A percentile compares a stretch with the other conserved stretches of the same genome.
Evolutionary conservation across 1,140 invertebrate genomes (phyloP).

Genomic region (Argopecten irradians): DNA sequence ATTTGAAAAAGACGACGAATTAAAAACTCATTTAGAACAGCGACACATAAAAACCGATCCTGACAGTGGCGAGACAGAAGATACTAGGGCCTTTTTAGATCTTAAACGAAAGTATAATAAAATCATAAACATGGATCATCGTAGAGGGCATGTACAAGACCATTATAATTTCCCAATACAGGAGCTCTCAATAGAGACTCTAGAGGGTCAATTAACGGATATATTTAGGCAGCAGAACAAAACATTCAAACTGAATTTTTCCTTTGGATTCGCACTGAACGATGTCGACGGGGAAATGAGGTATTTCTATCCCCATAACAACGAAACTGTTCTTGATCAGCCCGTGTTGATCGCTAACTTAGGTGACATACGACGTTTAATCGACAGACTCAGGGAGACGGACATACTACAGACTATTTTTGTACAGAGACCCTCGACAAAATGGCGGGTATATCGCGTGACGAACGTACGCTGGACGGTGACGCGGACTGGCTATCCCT

Average conservation of each 20-base stretch:
- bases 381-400: background rate
- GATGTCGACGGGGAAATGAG: background rate
- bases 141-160: background rate
- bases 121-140: conserved; percentile 17
- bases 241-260: conserved; percentile 26
- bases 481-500: background rate
- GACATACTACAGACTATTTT: conserved; percentile 7
- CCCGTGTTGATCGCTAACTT: background rate
- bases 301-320: background rate
- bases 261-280: background rate
- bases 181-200: background rate
- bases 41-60: background rate
- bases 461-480: background rate
- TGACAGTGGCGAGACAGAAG: background rate
- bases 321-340: conserved; percentile 19
- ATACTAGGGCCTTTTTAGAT: background rate
- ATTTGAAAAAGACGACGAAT: background rate
- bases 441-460: background rate
- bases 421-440: background rate
- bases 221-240: background rate
- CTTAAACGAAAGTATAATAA: conserved; percentile 5
- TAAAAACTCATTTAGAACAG: background rate
- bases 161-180: background rate
- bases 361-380: background rate
- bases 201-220: background rate